Evolutionary conservation across 2,888 invertebrate species (phyloP).

Genomic region (Odontocolon sp.): DNA sequence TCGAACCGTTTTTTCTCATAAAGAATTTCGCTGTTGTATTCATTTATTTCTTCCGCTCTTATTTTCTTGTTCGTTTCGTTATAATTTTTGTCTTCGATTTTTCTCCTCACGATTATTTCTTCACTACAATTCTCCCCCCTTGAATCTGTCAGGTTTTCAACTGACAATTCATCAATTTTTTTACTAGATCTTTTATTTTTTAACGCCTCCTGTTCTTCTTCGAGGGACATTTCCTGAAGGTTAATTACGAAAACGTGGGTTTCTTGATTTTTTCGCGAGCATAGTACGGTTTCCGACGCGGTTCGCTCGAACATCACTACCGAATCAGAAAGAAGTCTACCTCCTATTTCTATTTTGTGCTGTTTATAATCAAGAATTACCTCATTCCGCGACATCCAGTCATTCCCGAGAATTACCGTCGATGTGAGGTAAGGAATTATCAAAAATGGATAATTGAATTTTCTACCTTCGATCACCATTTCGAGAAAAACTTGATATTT

Average conservation of each 20-base stretch:
- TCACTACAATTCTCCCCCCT: too few species aligned
- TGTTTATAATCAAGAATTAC: constrained; percentile 23
- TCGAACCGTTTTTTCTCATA: too few species aligned
- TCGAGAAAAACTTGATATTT: constrained; percentile 3
- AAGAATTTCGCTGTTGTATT: neutral
- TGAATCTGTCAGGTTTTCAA: neutral
- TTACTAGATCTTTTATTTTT: neutral
- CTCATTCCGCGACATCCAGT: neutral
- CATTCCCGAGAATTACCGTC: neutral
- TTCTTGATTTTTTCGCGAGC: neutral
- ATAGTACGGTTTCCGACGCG: constrained; percentile 7
- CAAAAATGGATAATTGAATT: neutral
- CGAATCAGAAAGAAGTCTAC: neutral
- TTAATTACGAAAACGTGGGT: constrained; percentile 10
- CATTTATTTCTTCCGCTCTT: neutral
- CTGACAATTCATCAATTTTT: neutral
- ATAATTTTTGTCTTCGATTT: too few species aligned
- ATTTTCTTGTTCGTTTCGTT: too few species aligned
- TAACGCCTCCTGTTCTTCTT: neutral
- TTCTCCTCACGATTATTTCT: neutral
- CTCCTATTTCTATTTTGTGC: neutral
- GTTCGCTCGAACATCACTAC: constrained; percentile 22
- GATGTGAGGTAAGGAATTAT: constrained; percentile 26
- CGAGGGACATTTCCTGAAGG: neutral
- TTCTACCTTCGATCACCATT: neutral